These are phyloP conservation scores for Chelon auratus DNA, from an alignment of 2,797 vertebrate genomes.

Conservation along the genomic window DNA sequence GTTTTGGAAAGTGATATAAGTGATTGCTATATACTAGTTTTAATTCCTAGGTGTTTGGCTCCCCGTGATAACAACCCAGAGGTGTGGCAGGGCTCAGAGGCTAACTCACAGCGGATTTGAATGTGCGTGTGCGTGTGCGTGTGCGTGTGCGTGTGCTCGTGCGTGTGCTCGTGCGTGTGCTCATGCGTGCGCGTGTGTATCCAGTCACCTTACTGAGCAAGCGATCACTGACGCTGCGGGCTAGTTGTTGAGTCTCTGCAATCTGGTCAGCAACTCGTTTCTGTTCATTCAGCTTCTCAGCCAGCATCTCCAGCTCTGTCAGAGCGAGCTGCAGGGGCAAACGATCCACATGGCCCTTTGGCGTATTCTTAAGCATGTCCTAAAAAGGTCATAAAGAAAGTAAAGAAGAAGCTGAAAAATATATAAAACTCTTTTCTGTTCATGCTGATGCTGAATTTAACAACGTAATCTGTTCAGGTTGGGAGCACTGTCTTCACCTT, in stretches of 20 bases:
- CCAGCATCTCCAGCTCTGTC: constrained; percentile 95
- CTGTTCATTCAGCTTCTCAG: constrained; percentile 96
- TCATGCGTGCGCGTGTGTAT: constrained; percentile 7
- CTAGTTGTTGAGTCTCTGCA: constrained; percentile 93
- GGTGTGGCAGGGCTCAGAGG: constrained; percentile 38
- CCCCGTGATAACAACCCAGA: constrained; percentile 53
- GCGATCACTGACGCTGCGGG: constrained; percentile 92
- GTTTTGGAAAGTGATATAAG: constrained; percentile 61
- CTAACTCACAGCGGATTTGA: constrained; percentile 49
- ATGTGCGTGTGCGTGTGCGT: constrained; percentile 16
- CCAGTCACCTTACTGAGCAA: constrained; percentile 92
- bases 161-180: constrained; percentile 14
- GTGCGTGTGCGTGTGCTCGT: constrained; percentile 17
- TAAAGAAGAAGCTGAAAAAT: neutral
- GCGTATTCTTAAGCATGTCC: constrained; percentile 98
- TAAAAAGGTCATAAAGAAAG: constrained; percentile 63
- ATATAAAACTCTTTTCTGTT: neutral
- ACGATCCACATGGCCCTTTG: constrained; percentile 91
- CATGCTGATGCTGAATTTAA: neutral
- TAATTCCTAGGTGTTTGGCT: constrained; percentile 69
- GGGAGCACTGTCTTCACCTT: constrained; percentile 3
- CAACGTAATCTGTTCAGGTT: constrained; percentile 1
- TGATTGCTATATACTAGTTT: constrained; percentile 44
- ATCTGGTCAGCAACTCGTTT: constrained; percentile 95
- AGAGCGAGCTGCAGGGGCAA: constrained; percentile 94